Evolutionary conservation across 2,113 vertebrate species (phyloP), one percentile per base, ranked within the genome.

Genomic region (Bombycilla garrulus): DNA sequence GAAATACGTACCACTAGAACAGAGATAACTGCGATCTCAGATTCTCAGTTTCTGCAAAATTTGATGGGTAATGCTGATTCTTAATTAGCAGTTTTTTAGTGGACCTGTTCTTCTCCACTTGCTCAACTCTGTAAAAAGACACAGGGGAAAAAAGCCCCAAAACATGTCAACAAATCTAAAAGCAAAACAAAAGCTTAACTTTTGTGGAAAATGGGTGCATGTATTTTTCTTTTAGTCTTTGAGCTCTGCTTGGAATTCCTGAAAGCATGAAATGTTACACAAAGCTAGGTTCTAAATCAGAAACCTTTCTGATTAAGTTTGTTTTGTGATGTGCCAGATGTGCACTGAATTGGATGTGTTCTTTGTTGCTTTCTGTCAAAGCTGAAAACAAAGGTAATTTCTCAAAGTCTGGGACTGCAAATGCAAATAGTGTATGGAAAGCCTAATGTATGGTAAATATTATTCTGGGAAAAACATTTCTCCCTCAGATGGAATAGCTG

Each of bases 131-230:
- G 7, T 82, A 33, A 54, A 54, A 69, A 35, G 3, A 36, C 4
- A 42, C 10, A 9, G 22, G 33, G 3, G 3, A 33, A 50, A 28
- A 28, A 15, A 0, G 38, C 38, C 38, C 0, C 12, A 12, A 72
- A 80, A 40, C 8, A 17, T 2, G 1, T 14, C 20, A 58, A 15
- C 26, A 89, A 81, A 62, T 15, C 5, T 19, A 40, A 53, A 88
- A 80, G 29, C 33, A 51, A 89, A 89, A 6, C 15, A 84, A 65
- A 88, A 81, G 58, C 13, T 53, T 26, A 73, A 66, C 1, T 23
- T 74, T 5, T 38, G 13, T 66, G 38, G 35, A 33, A 81, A 87
- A 62, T 6, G 5, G 24, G 26, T 70, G 9, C 2, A 3, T 60
- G 29, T 38, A 12, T 74, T 25, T 69, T 80, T 11, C 22, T 87